A percentile compares a stretch with the other conserved stretches of the same genome.
These are phyloP conservation scores for Agriopis marginaria DNA, from an alignment of 2,888 invertebrate genomes.

Conservation along the genomic window DNA sequence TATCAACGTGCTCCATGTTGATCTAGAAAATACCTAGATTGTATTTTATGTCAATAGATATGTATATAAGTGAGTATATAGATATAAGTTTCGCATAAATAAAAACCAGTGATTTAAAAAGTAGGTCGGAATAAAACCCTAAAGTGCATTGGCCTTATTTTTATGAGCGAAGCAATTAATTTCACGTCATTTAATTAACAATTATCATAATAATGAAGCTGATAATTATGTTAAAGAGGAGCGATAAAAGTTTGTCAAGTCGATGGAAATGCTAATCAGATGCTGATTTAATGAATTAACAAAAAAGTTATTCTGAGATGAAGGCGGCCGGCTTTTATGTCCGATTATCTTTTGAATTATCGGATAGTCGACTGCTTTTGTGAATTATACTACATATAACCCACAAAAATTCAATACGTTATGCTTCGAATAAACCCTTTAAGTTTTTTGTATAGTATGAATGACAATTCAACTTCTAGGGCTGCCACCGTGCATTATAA, in stretches of 20 bases:
- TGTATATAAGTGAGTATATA: no score
- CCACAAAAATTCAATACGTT: not conserved
- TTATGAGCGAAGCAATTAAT: conserved; percentile 40
- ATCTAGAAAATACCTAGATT: no score
- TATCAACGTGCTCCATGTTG: no score
- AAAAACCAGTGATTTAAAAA: not conserved
- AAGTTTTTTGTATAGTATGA: no score
- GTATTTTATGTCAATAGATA: no score
- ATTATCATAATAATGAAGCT: conserved; percentile 57
- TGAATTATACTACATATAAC: not conserved
- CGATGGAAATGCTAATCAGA: conserved; percentile 36
- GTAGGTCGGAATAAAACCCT: conserved; percentile 12
- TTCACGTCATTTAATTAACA: conserved; percentile 38
- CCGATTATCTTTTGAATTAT: not conserved
- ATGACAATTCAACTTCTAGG: no score
- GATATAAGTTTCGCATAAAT: not conserved
- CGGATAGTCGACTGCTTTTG: not conserved
- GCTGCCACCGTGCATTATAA: no score
- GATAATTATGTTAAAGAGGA: conserved; percentile 37
- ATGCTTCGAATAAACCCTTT: not conserved
- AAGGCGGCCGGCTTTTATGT: conserved; percentile 9
- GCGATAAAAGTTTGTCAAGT: conserved; percentile 36
- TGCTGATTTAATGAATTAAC: conserved; percentile 32
- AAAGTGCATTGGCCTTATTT: conserved; percentile 19
- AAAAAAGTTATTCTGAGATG: conserved; percentile 15